Base-by-base conservation (phyloP, 2,888 invertebrate species). In the Melikaiella ostensackeni region DNA sequence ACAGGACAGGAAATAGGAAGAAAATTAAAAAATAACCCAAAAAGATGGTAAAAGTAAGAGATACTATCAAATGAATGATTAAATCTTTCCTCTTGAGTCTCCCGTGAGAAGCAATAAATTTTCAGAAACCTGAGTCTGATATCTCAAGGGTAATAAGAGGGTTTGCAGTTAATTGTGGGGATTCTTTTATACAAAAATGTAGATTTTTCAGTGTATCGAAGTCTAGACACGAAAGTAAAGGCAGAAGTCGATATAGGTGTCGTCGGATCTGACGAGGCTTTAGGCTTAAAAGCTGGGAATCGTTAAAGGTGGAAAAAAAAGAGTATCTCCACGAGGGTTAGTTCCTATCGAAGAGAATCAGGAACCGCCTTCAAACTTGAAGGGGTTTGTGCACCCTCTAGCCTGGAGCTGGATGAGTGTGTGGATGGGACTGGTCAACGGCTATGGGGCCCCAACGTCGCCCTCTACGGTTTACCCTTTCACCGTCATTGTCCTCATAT, bases 371-470 rank as follows among this genome's bases (percentile, higher is more conserved):
- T 70, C 70, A 27, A 70, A 70, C 30, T 70, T 70, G 50, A 50
- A 70, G 70, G 50, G 33, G n/a, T 70, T 70, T 70, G 50, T 70
- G 50, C 70, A 46, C 70, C 70, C 70, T 70, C 30, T n/a, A 50
- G 70, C 50, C 70, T 70, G 27, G 46, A 42, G 42, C 50, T 70
- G 30, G 30, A 27, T 50, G 33, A 70, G 30, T 70, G 21, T 70
- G 33, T 70, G n/a, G 30, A 70, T 70, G 70, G 70, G 50, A 70
- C 70, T 70, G 70, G 70, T 70, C 70, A 70, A 55, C 50, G 50
- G 46, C 30, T 46, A 33, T 70, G 33, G 50, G 50, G 70, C 70
- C 70, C 70, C 46, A 46, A 7, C 11, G 1, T 21, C 70, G n/a
- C 50, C 30, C 50, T 50, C 33, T 70, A 70, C 46, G 33, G 70